Evolutionary conservation across 2,888 invertebrate genomes (phyloP).

Genomic region (Metellina segmentata): DNA sequence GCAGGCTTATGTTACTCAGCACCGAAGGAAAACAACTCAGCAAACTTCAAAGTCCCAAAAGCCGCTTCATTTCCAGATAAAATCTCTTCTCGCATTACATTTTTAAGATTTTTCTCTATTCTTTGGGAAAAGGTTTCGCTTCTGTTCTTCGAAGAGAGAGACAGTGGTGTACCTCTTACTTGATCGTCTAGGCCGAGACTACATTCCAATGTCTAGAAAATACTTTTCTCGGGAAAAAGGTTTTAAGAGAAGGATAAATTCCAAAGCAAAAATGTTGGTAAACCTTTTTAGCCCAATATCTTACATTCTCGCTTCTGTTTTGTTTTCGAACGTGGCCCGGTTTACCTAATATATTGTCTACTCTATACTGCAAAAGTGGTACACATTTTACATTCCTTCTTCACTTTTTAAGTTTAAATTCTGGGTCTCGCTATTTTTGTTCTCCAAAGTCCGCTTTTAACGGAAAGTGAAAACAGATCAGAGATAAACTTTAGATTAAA

Average conservation of each 20-base stretch:
- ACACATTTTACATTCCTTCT: background rate
- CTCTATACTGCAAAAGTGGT: conserved; percentile 12
- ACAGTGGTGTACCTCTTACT: conserved; percentile 48
- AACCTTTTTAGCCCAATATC: conserved; percentile 40
- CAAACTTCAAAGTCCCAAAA: conserved; percentile 65
- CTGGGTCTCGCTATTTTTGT: background rate
- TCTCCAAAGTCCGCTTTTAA: no score
- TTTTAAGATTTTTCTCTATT: conserved; percentile 49
- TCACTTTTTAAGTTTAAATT: background rate
- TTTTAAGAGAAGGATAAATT: conserved; percentile 40
- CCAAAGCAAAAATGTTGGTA: conserved; percentile 29
- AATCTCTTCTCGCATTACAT: conserved; percentile 66
- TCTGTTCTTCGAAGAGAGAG: background rate
- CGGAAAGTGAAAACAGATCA: no score
- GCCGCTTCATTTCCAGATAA: conserved; percentile 69
- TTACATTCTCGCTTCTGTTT: conserved; percentile 20
- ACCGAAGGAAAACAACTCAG: conserved; percentile 48
- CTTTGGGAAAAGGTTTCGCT: conserved; percentile 35
- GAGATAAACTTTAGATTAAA: no score
- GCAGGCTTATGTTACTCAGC: conserved; percentile 56
- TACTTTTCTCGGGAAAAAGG: conserved; percentile 24
- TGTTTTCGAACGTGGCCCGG: conserved; percentile 20
- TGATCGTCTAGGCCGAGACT: conserved; percentile 31
- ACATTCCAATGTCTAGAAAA: conserved; percentile 8
- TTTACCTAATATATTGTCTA: conserved; percentile 6